Evolutionary conservation across 2,888 invertebrate genomes (phyloP), one percentile per base, ranked within the genome.

Genomic region (Dioctria rufipes): DNA sequence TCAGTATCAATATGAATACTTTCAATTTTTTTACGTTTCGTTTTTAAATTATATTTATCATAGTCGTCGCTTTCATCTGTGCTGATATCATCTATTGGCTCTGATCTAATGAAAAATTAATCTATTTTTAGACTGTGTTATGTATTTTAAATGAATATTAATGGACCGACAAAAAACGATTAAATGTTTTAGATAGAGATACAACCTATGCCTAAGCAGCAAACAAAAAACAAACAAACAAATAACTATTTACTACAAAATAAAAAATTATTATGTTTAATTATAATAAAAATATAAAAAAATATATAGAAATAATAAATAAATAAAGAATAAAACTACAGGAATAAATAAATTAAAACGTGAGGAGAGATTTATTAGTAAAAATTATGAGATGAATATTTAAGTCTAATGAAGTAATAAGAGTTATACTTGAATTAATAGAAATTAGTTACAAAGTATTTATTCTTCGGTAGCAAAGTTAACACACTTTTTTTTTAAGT

Each of bases 1-100:
- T 89, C 89, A 82, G 87, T 88, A 84, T 89, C 89, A 81, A 88
- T 84, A 80, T 88, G 87, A 75, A 89, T 87, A 65, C 61, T 86
- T 82, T 87, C 88, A 63, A 88, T 85, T 83, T 86, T 86, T 81
- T 85, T 86, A 54, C 88, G 86, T 78, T 88, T 89, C 13, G 86
- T 84, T 83, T 84, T 69, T 83, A 82, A 60, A 80, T 63, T 80
- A 37, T 5, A 46, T 60, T 67, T 46, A 61, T 80, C 69, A 65
- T 51, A n/a, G 54, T 80, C 80, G 54, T 73, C 73, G 25, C 61
- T 58, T 60, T 80, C 61, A 71, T 69, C 80, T 51, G 58, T 63
- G 61, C 60, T 58, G 67, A 58, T 58, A 60, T 81, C 82, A 78
- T 78, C 78, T 54, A 80, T 25, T 61, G 61, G 78, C 42, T 60